phyloP scores from a whole-genome alignment of 2,888 invertebrate genomes.

The Drosophila testacea region DNA sequence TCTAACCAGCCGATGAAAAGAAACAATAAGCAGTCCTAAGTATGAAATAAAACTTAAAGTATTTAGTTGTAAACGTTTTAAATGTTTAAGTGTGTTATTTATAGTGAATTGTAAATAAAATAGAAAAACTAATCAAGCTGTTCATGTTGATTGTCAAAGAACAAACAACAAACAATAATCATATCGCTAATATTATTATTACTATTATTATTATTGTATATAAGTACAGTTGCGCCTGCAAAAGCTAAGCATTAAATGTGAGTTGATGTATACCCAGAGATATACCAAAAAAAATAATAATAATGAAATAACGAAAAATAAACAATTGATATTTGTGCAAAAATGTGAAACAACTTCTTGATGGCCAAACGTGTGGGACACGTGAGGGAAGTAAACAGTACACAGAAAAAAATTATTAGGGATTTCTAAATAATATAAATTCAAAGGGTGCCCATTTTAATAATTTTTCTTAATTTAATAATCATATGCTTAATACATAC shows the following conservation, averaged over 20 bases:
- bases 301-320: conserved; percentile 24
- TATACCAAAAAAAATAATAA: conserved; percentile 3
- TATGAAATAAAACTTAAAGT: conserved; percentile 5
- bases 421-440: too few species aligned
- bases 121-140: background rate
- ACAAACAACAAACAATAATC: conserved; percentile 41
- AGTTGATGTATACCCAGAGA: conserved; percentile 61
- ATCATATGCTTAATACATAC: too few species aligned
- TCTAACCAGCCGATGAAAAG: conserved; percentile 8
- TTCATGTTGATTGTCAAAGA: conserved; percentile 21
- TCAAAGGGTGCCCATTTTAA: too few species aligned
- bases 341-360: conserved; percentile 11
- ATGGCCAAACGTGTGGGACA: conserved; percentile 59
- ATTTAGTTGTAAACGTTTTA: conserved; percentile 35
- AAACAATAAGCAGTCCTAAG: conserved; percentile 30
- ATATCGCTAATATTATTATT: conserved; percentile 50
- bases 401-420: too few species aligned
- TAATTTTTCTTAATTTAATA: too few species aligned
- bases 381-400: conserved; percentile 48
- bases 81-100: conserved; percentile 38
- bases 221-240: conserved; percentile 61
- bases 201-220: conserved; percentile 46
- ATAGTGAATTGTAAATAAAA: conserved; percentile 20
- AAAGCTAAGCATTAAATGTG: conserved; percentile 62
- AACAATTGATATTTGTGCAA: conserved; percentile 60